Conservation (phyloP, 2,888 invertebrate species). For the Dascillus cervinus region DNA sequence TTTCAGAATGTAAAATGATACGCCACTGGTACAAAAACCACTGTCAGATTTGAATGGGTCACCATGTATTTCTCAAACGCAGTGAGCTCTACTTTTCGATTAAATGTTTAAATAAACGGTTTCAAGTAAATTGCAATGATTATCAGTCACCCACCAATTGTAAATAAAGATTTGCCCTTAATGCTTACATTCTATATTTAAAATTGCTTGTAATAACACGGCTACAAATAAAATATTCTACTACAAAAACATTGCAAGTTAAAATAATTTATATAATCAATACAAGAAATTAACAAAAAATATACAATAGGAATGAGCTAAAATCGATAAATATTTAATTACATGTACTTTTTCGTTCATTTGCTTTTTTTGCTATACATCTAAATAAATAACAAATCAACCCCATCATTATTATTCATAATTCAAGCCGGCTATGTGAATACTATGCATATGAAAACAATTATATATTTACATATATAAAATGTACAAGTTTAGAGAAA, state of each 20-base stretch:
- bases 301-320: conserved; percentile 33
- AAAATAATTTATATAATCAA: conserved; percentile 32
- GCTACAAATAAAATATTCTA: conserved; percentile 38
- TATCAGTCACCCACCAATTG: no score
- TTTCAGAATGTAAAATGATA: no score
- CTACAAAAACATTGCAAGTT: conserved; percentile 32
- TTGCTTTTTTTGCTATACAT: no score
- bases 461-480: conserved; percentile 32
- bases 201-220: conserved; percentile 39
- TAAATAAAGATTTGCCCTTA: no score
- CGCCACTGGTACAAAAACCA: no score
- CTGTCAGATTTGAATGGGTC: no score
- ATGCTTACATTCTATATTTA: conserved; percentile 23
- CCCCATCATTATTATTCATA: conserved; percentile 25
- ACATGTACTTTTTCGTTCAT: conserved; percentile 25
- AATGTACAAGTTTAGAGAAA: conserved; percentile 34
- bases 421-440: conserved; percentile 20
- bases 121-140: no score
- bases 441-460: conserved; percentile 16
- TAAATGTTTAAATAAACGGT: no score
- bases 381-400: conserved; percentile 27
- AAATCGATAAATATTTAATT: conserved; percentile 30
- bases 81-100: no score
- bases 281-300: conserved; percentile 34
- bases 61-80: no score